Conservation (phyloP, 2,888 invertebrate species). For the Euclidia mi region DNA sequence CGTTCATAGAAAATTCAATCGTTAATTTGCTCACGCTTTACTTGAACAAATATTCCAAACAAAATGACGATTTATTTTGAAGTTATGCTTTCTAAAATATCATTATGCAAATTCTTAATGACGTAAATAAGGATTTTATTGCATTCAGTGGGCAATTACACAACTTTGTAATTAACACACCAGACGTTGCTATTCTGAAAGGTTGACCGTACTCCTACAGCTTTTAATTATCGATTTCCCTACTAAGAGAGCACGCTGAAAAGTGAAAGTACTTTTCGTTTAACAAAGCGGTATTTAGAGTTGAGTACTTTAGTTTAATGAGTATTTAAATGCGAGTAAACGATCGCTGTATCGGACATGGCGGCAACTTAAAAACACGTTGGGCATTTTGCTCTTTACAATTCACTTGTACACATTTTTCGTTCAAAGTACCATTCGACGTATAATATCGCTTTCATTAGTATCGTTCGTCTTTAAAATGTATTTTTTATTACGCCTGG, state of each 20-base stretch:
- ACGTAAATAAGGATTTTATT: slow-evolving; percentile 29
- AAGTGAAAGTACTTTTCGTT: slow-evolving; percentile 43
- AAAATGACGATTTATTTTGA: slow-evolving; percentile 12
- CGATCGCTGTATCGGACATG: slow-evolving; percentile 34
- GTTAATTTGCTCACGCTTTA: slow-evolving; percentile 3
- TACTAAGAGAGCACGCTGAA: slow-evolving; percentile 40
- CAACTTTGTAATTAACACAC: slow-evolving; percentile 33
- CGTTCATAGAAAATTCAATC: slow-evolving; percentile 8
- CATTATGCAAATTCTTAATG: slow-evolving; percentile 13
- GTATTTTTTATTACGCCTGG: slow-evolving; percentile 8
- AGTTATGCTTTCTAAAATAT: slow-evolving; percentile 17
- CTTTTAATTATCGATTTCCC: slow-evolving; percentile 56
- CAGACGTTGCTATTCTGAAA: slow-evolving; percentile 23
- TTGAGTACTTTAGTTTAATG: slow-evolving; percentile 45
- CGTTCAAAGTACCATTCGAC: background rate
- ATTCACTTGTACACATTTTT: slow-evolving; percentile 5
- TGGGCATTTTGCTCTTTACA: slow-evolving; percentile 10
- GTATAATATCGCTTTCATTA: slow-evolving; percentile 1
- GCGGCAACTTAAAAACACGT: slow-evolving; percentile 21
- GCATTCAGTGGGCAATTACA: slow-evolving; percentile 36
- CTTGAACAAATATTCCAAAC: slow-evolving; percentile 10
- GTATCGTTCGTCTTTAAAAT: slow-evolving; percentile 1
- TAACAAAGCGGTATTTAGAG: slow-evolving; percentile 36
- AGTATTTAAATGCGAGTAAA: slow-evolving; percentile 46
- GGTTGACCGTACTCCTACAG: slow-evolving; percentile 31